Evolutionary conservation across 2,888 invertebrate species (phyloP).

Genomic region (Agrochola lychnidis): DNA sequence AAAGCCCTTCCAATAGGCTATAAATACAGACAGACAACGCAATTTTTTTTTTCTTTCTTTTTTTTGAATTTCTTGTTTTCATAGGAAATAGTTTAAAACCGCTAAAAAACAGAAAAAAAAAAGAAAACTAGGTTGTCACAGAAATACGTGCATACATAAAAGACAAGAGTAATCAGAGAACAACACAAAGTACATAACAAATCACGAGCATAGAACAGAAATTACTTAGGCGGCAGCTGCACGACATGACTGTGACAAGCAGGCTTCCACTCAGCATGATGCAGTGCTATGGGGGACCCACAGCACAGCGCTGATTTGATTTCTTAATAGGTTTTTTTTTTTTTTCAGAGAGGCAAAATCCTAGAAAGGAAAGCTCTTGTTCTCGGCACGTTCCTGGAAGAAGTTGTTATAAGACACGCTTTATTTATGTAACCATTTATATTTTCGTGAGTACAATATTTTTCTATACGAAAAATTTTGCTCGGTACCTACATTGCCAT

Average conservation of each 20-base stretch:
- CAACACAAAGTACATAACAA: no score
- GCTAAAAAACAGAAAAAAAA: no score
- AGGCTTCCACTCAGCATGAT: no score
- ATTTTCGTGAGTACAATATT: slow-evolving; percentile 1
- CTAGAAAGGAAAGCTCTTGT: neutral
- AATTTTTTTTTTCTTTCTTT: neutral
- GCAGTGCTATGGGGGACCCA: no score
- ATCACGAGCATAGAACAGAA: no score
- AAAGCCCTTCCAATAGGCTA: neutral
- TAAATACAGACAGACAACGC: neutral
- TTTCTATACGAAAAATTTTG: neutral
- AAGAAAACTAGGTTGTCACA: no score
- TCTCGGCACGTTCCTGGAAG: neutral
- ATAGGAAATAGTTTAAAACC: neutral
- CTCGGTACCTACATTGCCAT: neutral
- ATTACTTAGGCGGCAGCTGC: no score
- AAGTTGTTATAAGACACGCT: neutral
- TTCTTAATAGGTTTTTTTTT: no score
- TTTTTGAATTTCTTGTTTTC: neutral
- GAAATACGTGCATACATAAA: no score
- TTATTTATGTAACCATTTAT: slow-evolving; percentile 11
- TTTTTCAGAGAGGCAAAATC: neutral
- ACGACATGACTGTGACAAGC: no score
- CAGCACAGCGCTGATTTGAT: no score
- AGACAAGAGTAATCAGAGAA: no score